A percentile compares a stretch with the other conserved stretches of the same genome.
Evolutionary conservation across 2,888 invertebrate species (phyloP).

Genomic region (Mallateleia sp.): DNA sequence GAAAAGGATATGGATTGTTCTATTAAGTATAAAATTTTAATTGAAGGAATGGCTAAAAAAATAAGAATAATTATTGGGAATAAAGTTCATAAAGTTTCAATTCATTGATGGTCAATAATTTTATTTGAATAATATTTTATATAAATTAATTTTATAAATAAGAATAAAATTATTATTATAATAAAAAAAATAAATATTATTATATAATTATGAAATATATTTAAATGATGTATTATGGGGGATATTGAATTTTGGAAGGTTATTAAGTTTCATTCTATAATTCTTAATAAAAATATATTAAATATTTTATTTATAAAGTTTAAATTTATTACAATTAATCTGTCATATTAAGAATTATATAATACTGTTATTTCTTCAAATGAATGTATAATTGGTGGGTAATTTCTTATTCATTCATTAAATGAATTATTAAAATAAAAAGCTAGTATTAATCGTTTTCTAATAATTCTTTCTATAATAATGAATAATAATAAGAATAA

Average conservation of each 20-base stretch:
- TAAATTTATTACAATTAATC: constrained; percentile 92
- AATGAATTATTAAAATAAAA: constrained; percentile 90
- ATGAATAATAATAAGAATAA: constrained; percentile 91
- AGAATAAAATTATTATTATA: constrained; percentile 91
- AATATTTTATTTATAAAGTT: constrained; percentile 92
- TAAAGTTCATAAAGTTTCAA: constrained; percentile 93
- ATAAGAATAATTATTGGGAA: constrained; percentile 91
- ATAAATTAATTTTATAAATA: constrained; percentile 91
- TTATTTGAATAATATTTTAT: constrained; percentile 91
- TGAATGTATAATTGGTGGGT: constrained; percentile 79
- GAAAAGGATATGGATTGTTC: constrained; percentile 92
- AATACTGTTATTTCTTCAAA: constrained; percentile 78
- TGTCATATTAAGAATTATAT: constrained; percentile 90
- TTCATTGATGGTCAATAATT: constrained; percentile 91
- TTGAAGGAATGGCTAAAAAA: constrained; percentile 92
- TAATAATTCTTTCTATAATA: constrained; percentile 91
- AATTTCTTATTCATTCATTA: no score
- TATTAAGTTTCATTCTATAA: constrained; percentile 80
- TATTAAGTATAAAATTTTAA: constrained; percentile 91
- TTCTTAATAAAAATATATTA: constrained; percentile 91
- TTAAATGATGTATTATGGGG: constrained; percentile 92
- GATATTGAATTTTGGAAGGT: constrained; percentile 92
- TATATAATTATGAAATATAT: constrained; percentile 92
- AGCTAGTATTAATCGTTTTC: constrained; percentile 90
- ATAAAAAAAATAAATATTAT: constrained; percentile 92